These are phyloP conservation scores for Eonycteris spelaea DNA, from an alignment of 2,113 vertebrate species.

Conservation along the genomic window DNA sequence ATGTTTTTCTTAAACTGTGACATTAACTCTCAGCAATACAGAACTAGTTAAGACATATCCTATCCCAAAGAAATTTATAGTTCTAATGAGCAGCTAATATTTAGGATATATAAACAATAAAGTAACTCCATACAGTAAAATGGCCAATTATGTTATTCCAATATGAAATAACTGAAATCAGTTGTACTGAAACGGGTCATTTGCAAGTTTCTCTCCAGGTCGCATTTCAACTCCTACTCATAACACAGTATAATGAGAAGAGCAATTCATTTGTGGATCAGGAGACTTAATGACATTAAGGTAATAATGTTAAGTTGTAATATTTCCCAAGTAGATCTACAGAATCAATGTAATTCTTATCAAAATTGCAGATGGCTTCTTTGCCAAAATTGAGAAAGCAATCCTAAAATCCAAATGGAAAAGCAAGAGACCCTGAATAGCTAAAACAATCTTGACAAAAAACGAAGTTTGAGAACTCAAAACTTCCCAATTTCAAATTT, in stretches of 20 bases:
- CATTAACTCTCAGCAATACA: neutral
- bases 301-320: neutral
- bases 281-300: neutral
- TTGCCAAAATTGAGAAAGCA: neutral
- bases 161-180: conserved; percentile 31
- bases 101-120: neutral
- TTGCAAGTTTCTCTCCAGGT: neutral
- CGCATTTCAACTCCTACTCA: neutral
- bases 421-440: neutral
- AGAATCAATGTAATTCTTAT: neutral
- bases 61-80: neutral
- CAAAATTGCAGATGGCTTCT: neutral
- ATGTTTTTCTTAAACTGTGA: neutral
- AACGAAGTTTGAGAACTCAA: neutral
- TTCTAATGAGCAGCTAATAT: neutral
- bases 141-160: neutral
- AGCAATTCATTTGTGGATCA: neutral
- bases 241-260: conserved; percentile 19
- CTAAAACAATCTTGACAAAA: neutral
- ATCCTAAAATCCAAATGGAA: neutral
- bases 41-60: neutral
- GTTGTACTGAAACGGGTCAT: neutral
- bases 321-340: conserved; percentile 2
- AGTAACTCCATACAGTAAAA: neutral
- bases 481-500: neutral